Evolutionary conservation across 1,140 invertebrate genomes (phyloP).

Genomic region (Meloidogyne exigua): DNA sequence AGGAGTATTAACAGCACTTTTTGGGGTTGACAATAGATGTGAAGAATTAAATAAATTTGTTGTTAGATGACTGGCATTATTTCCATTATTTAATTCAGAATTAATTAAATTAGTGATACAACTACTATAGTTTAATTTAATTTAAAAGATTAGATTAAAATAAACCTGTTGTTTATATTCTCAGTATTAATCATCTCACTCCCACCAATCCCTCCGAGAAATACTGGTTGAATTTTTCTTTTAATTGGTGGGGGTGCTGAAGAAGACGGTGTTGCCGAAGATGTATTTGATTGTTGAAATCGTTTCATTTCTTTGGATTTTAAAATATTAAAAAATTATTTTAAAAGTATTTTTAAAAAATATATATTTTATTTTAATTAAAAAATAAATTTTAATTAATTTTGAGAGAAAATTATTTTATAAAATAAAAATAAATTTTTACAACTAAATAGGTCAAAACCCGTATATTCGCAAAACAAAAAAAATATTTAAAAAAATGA

Average conservation of each 20-base stretch:
- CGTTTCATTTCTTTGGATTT: not conserved
- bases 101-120: not conserved
- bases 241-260: conserved; percentile 14
- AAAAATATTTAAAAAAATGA: not conserved
- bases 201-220: conserved; percentile 11
- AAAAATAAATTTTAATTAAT: too few relatives aligned
- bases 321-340: too few relatives aligned
- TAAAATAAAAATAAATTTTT: not conserved
- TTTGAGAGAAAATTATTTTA: not conserved
- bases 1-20: not conserved
- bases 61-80: not conserved
- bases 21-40: not conserved
- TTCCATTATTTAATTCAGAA: conserved; percentile 10
- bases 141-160: not conserved
- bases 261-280: not conserved
- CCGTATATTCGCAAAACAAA: not conserved
- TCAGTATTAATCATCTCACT: not conserved
- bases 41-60: not conserved
- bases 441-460: not conserved
- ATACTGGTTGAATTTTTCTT: conserved; percentile 23
- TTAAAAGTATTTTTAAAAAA: too few relatives aligned
- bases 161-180: not conserved
- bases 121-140: too few relatives aligned
- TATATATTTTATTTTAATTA: too few relatives aligned
- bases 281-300: not conserved